Evolutionary conservation across 2,888 invertebrate genomes (phyloP).

Genomic region (Drosophila atripex): DNA sequence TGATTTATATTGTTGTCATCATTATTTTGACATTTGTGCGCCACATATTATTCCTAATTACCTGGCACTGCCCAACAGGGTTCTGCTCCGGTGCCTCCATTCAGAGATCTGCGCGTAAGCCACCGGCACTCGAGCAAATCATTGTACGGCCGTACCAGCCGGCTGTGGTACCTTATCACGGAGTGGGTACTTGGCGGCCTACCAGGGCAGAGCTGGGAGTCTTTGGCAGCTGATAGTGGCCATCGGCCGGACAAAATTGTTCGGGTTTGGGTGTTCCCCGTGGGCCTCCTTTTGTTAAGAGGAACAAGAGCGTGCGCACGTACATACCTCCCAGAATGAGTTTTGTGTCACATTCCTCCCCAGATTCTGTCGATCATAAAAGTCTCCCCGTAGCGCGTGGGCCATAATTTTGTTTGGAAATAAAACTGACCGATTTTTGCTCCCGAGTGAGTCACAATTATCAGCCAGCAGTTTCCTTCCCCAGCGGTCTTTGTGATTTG

Average conservation of each 20-base stretch:
- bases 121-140: conserved; percentile 11
- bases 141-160: conserved; percentile 6
- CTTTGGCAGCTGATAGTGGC: conserved; percentile 26
- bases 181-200: conserved; percentile 24
- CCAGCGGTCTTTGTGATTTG: background rate
- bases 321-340: background rate
- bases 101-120: conserved; percentile 9
- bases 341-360: background rate
- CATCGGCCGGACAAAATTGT: background rate
- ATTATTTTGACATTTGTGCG: conserved; percentile 51
- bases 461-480: background rate
- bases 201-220: conserved; percentile 24
- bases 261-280: background rate
- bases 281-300: background rate
- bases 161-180: conserved; percentile 20
- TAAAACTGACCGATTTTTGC: background rate
- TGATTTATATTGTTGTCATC: conserved; percentile 46
- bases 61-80: conserved; percentile 11
- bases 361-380: conserved; percentile 16
- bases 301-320: conserved; percentile 1
- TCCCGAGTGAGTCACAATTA: conserved; percentile 10
- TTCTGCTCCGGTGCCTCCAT: conserved; percentile 19
- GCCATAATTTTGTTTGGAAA: conserved; percentile 4
- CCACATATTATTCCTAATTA: conserved; percentile 40
- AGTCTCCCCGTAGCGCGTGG: background rate